Conservation (phyloP, 2,113 vertebrate genomes). For the Semnornis frantzii region DNA sequence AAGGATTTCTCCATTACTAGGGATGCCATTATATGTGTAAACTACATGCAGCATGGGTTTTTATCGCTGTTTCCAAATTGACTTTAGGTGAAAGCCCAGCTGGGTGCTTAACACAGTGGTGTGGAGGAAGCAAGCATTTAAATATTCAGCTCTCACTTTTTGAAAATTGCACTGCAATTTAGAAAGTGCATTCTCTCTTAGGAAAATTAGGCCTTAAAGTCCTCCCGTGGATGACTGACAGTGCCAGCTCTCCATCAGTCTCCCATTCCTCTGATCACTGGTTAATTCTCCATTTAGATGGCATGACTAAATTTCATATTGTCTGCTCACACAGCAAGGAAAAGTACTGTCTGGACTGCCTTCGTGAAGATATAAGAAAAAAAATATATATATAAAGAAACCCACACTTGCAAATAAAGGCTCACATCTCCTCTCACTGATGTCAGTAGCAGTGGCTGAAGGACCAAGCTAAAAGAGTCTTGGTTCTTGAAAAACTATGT, state of each 20-base stretch:
- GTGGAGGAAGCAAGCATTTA: slow-evolving; percentile 50
- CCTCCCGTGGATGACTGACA: slow-evolving; percentile 63
- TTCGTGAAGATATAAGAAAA: not conserved
- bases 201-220: slow-evolving; percentile 70
- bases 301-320: slow-evolving; percentile 58
- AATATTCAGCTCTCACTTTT: slow-evolving; percentile 67
- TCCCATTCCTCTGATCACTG: slow-evolving; percentile 53
- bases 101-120: slow-evolving; percentile 38
- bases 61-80: slow-evolving; percentile 47
- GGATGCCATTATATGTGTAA: slow-evolving; percentile 43
- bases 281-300: slow-evolving; percentile 63
- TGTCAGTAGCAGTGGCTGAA: not conserved
- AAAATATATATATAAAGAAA: not conserved
- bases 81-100: slow-evolving; percentile 61
- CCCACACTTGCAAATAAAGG: not conserved
- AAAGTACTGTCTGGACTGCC: slow-evolving; percentile 6
- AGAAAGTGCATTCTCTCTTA: slow-evolving; percentile 70
- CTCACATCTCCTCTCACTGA: not conserved
- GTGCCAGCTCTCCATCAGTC: slow-evolving; percentile 61
- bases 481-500: not conserved
- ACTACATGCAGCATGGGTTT: slow-evolving; percentile 3
- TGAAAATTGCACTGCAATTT: slow-evolving; percentile 72
- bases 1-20: not conserved
- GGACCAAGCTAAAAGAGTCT: not conserved
- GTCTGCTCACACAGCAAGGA: slow-evolving; percentile 50